These are phyloP conservation scores for Puffinus mauretanicus DNA, from an alignment of 2,113 vertebrate genomes.

Conservation along the genomic window DNA sequence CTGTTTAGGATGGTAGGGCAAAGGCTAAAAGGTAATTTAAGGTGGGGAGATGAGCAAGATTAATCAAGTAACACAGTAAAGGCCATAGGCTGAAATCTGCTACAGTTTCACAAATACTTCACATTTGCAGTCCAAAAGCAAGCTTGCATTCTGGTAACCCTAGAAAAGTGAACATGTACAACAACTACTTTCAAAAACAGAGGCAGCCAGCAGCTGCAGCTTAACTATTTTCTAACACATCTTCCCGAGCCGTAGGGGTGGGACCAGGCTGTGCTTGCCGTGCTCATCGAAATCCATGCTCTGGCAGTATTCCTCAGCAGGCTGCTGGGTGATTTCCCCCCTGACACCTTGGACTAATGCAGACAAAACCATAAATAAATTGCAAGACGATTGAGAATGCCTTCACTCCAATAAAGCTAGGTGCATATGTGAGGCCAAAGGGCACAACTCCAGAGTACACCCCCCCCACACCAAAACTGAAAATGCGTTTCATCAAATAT, in stretches of 20 bases:
- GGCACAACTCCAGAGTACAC: neutral
- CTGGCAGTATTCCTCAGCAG: neutral
- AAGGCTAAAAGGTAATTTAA: neutral
- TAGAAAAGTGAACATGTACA: neutral
- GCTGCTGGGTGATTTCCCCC: neutral
- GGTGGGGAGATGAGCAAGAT: neutral
- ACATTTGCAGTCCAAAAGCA: neutral
- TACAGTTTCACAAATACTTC: neutral
- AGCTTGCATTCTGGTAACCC: neutral
- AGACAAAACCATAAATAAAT: neutral
- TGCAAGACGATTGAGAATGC: neutral
- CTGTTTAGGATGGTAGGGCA: neutral
- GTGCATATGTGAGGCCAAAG: neutral
- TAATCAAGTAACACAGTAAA: neutral
- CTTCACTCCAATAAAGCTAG: neutral
- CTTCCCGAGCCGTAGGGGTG: neutral
- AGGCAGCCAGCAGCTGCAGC: neutral
- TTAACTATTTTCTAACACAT: neutral
- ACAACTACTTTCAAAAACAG: neutral
- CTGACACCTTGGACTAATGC: neutral
- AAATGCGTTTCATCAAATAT: neutral
- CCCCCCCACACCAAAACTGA: neutral
- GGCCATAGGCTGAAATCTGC: neutral
- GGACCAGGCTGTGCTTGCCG: neutral
- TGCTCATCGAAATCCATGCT: neutral